Evolutionary conservation across 2,797 vertebrate genomes (phyloP).

Genomic region (Sternarchorhynchus goeldii): DNA sequence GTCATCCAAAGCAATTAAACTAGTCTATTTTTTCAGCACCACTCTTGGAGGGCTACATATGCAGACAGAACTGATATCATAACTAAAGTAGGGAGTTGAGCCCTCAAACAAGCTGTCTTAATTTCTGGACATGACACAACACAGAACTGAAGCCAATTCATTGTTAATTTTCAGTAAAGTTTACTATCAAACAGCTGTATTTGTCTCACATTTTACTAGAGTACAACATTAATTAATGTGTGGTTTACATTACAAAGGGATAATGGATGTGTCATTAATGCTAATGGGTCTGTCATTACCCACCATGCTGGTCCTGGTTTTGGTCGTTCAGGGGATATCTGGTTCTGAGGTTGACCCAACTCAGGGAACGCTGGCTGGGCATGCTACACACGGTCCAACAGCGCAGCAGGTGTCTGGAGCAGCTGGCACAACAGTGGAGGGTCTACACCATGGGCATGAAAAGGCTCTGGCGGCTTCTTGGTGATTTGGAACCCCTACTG

Average conservation of each 20-base stretch:
- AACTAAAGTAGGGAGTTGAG: slow-evolving; percentile 43
- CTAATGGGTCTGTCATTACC: no score
- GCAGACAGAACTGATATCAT: slow-evolving; percentile 22
- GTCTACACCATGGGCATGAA: slow-evolving; percentile 68
- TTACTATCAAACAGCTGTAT: background rate
- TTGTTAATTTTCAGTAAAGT: background rate
- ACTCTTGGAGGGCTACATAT: slow-evolving; percentile 13
- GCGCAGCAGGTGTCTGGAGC: slow-evolving; percentile 61
- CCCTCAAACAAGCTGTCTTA: slow-evolving; percentile 47
- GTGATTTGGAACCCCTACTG: slow-evolving; percentile 64
- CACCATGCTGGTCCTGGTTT: slow-evolving; percentile 10
- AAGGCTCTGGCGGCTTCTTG: slow-evolving; percentile 72
- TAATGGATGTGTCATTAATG: no score
- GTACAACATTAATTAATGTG: no score
- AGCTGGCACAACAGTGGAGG: slow-evolving; percentile 71
- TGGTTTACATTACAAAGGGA: no score
- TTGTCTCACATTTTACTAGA: no score
- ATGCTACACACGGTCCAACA: slow-evolving; percentile 63
- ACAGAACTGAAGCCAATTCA: slow-evolving; percentile 40
- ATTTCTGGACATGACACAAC: slow-evolving; percentile 49
- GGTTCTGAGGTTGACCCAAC: slow-evolving; percentile 63
- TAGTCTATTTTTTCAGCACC: slow-evolving; percentile 37
- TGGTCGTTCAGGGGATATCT: slow-evolving; percentile 73
- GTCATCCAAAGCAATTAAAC: slow-evolving; percentile 44
- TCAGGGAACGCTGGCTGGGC: slow-evolving; percentile 79